Evolutionary conservation across 1,140 invertebrate species (phyloP), one percentile per base, ranked within the genome.

Genomic region (Drosophila nebulosa): DNA sequence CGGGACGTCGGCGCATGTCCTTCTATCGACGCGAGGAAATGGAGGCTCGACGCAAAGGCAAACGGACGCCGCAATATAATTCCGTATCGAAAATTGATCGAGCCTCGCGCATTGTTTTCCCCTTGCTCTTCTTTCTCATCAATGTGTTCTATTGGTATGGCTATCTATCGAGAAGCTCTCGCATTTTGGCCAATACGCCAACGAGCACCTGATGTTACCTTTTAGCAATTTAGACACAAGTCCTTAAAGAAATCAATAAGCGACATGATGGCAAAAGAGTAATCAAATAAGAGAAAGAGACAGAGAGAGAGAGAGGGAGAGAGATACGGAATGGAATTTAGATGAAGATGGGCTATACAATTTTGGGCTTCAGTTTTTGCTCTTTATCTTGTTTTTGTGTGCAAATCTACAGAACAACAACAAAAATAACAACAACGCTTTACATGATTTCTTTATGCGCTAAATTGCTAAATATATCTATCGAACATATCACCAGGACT

Each of bases 81-180:
- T 96, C 95, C 4, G 96, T 97, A 1, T 96, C 95, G 18, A 95
- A 96, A 91, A 96, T 96, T 50, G 96, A 97, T 91, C 92, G 94
- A 7, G 94, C 94, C 9, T 96, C 95, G 16, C 91, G 96, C 12
- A 92, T 96, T 24, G 93, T 96, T 24, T 97, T 97, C 89, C 96
- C 96, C 1, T 70, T 96, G 35, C 93, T 95, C 27, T 97, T 96
- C 80, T 89, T 96, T 3, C 92, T 95, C 18, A 96, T 97, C 62
- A 97, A 97, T 90, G 90, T 96, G 46, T 95, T 96, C 91, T 97
- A 97, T 83, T 96, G 96, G 96, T 95, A 94, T 75, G 94, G 94
- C 1, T 96, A 96, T 84, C 91, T 96, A 24, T 94, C 94, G 52
- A 92, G 94, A 60, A 95, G 94, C 78, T 93, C 95, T 68, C 79